phyloP scores from a whole-genome alignment of 1,140 invertebrate species.

The Drosophila kanapiae region DNA sequence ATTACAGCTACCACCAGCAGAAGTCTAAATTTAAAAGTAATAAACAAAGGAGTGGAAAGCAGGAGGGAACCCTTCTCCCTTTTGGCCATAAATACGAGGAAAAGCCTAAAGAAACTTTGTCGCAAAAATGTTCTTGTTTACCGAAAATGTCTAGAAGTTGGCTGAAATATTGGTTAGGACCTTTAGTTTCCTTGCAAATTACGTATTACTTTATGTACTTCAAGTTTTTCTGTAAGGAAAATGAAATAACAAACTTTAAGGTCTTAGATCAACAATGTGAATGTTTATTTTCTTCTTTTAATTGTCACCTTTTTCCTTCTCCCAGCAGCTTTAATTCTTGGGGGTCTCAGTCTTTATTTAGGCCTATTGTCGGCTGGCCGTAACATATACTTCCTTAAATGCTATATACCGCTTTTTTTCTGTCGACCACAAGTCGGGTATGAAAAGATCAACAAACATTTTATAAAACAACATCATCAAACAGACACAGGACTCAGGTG shows the following conservation, averaged over 20 bases:
- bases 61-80: slow-evolving; percentile 1
- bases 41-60: slow-evolving; percentile 16
- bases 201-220: not conserved
- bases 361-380: slow-evolving; percentile 6
- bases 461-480: slow-evolving; percentile 62
- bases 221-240: not conserved
- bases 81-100: not conserved
- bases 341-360: slow-evolving; percentile 18
- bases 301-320: not conserved
- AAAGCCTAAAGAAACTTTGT: not conserved
- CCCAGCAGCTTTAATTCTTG: not conserved
- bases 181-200: not conserved
- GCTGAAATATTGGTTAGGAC: too few relatives aligned
- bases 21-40: slow-evolving; percentile 33
- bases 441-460: slow-evolving; percentile 50
- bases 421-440: slow-evolving; percentile 12
- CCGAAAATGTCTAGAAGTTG: not conserved
- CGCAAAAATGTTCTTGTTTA: not conserved
- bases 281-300: not conserved
- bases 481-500: slow-evolving; percentile 42
- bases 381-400: slow-evolving; percentile 30
- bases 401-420: slow-evolving; percentile 17
- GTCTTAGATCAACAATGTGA: not conserved
- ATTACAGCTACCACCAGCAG: slow-evolving; percentile 12
- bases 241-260: not conserved